Percentiles rank a stretch among this genome's conserved stretches.
Evolutionary conservation across 1,140 invertebrate species (phyloP).

Genomic region (Oreohelix idahoensis): DNA sequence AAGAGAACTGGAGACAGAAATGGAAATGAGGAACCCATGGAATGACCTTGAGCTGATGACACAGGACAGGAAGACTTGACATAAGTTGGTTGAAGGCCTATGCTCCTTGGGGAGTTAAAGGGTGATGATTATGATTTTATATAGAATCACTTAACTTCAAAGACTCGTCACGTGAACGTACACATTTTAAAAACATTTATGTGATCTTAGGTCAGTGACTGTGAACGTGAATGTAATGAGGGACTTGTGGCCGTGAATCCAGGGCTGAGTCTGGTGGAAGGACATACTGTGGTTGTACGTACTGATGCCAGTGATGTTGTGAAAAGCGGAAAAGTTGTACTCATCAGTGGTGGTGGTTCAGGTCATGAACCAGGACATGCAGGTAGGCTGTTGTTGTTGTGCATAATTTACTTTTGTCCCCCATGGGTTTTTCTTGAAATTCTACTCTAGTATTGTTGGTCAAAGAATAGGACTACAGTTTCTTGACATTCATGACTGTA

Average conservation of each 20-base stretch:
- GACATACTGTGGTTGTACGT: conserved; percentile 77
- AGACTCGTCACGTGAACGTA: not conserved
- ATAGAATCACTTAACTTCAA: not conserved
- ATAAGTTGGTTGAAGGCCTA: too few species aligned
- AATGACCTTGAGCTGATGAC: too few species aligned
- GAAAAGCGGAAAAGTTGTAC: conserved; percentile 77
- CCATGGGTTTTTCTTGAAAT: too few species aligned
- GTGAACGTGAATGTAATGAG: conserved; percentile 78
- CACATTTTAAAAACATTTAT: not conserved
- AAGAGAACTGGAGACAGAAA: too few species aligned
- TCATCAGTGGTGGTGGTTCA: conserved; percentile 85
- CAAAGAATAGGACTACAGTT: too few species aligned
- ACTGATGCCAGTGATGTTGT: conserved; percentile 75
- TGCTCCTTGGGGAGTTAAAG: too few species aligned
- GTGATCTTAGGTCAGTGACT: conserved; percentile 73
- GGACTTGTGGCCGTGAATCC: conserved; percentile 80
- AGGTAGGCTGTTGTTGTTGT: too few species aligned
- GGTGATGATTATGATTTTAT: not conserved
- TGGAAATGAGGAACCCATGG: too few species aligned
- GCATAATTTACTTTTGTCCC: too few species aligned
- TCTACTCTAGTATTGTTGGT: too few species aligned
- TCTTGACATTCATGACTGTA: too few species aligned
- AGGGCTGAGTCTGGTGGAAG: conserved; percentile 77
- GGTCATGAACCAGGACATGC: conserved; percentile 88
- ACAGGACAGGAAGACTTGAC: too few species aligned